These are phyloP conservation scores for Chrysaora quinquecirrha DNA, from an alignment of 30 jellyfish, hydroid and myxozoan species.

Conservation along the genomic window DNA sequence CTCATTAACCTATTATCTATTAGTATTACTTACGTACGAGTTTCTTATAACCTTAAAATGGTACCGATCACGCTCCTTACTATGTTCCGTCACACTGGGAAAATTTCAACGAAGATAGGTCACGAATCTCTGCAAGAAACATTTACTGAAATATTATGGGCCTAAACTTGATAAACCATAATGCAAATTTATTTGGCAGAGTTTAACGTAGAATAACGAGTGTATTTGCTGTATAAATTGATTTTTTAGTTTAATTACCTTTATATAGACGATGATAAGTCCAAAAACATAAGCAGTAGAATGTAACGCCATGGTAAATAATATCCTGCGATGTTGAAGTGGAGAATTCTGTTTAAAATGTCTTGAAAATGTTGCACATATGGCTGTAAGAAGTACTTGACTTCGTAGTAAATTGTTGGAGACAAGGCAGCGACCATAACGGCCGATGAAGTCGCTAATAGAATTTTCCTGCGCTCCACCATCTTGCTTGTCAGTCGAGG, in stretches of 20 bases:
- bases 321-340: slow-evolving; percentile 47
- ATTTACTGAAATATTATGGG: too few relatives aligned
- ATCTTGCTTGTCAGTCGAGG: too few relatives aligned
- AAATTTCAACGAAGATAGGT: too few relatives aligned
- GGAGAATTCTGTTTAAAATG: neutral
- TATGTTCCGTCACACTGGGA: too few relatives aligned
- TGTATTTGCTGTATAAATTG: neutral
- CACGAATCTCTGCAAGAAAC: neutral
- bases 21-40: too few relatives aligned
- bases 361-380: neutral
- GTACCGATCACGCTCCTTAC: too few relatives aligned
- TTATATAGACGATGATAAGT: neutral
- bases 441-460: neutral
- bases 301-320: slow-evolving; percentile 47
- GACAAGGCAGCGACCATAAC: neutral
- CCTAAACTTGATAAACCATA: too few relatives aligned
- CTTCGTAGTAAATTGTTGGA: neutral
- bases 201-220: neutral
- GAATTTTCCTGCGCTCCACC: neutral
- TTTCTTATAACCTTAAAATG: too few relatives aligned
- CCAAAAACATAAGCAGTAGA: neutral
- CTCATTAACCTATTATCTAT: too few relatives aligned
- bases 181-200: neutral
- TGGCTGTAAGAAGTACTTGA: neutral
- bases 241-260: too few relatives aligned